Base-by-base conservation (phyloP, 2,113 vertebrate species). In the Haplochromis vanheusdeni region DNA sequence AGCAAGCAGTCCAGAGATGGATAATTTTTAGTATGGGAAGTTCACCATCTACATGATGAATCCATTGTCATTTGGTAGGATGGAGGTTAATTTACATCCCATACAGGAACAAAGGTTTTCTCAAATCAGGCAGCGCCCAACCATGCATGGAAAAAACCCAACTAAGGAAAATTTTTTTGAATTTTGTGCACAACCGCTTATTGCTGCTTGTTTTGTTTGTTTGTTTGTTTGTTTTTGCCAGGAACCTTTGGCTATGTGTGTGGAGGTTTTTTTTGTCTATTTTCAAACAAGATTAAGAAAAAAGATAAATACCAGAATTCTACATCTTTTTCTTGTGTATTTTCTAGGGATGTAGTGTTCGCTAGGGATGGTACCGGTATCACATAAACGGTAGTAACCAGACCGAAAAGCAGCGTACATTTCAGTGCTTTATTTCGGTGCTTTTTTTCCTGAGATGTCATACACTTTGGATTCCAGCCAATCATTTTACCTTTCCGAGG, bases 241-340 rank as follows among this genome's bases (percentile, higher is more conserved):
- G 16, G 26, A 17, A 58, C 56, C 56, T 31, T 58, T 31, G 56
- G 8, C 9, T 60, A 1, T 19, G 8, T 60, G 26, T 60, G 14
- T 31, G 6, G 8, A 12, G 0, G 0, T 0, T 0, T 62, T 55
- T 21, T 37, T 6, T 68, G n/a, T 21, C 35, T 21, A 13, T 21
- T 19, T 68, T 40, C 0, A 40, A 40, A 40, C 35, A 21, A 40
- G 35, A 68, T n/a, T 40, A 37, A 68, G 10, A 68, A 37, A 68
- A 68, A 21, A 21, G 19, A 68, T 21, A 37, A 68, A 68, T 68
- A 68, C 6, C 11, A 14, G 62, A 68, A 21, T 68, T 37, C 33
- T 68, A 68, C 12, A 68, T 21, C 4, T 40, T 42, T 70, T 70
- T 23, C 37, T 70, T 68, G 19, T 70, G 65, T 42, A 16, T 70